Base-by-base conservation (phyloP, 2,797 vertebrate genomes). In the Gouania willdenowi region DNA sequence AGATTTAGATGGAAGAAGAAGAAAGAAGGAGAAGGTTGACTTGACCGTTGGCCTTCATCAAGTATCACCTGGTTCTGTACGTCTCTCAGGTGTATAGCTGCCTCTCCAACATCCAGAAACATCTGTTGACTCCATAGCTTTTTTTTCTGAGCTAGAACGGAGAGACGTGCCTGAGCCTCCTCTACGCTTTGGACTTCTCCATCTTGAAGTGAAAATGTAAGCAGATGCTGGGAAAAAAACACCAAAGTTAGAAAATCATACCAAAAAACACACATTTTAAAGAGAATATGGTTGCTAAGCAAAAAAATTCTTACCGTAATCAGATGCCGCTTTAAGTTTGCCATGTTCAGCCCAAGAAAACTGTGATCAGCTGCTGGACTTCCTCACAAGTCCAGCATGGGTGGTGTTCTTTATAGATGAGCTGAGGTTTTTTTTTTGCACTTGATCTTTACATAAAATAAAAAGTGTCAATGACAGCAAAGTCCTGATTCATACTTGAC, bases 281-380 rank as follows among this genome's bases (percentile, higher is more conserved):
- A 2, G 9, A 3, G 16, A 22, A 6, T 23, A 5, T 10, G 16
- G 5, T 14, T n/a, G n/a, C n/a, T n/a, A n/a, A n/a, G n/a, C n/a
- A n/a, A n/a, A n/a, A n/a, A n/a, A n/a, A n/a, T n/a, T n/a, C 91
- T 91, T 75, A 93, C 92, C 1, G 89, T 89, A 5, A 93, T 87
- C 4, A 83, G 71, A 36, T 92, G 89, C 19, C 87, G 84, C 3
- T 87, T 88, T 6, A 85, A 48, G 2, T 84, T 78, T 0, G 83
- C 79, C 90, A 93, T 89, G 15, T 8, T 74, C 42, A n/a, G n/a
- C n/a, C n/a, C n/a, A n/a, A n/a, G n/a, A n/a, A n/a, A n/a, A 5
- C 40, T 10, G 8, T 3, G 17, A n/a, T 35, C 36, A 17, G 16
- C 41, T 9, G 13, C 25, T 35, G n/a, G n/a, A n/a, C n/a, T n/a